These are phyloP conservation scores for Caloenas nicobarica DNA, from an alignment of 2,113 vertebrate species.

Conservation along the genomic window DNA sequence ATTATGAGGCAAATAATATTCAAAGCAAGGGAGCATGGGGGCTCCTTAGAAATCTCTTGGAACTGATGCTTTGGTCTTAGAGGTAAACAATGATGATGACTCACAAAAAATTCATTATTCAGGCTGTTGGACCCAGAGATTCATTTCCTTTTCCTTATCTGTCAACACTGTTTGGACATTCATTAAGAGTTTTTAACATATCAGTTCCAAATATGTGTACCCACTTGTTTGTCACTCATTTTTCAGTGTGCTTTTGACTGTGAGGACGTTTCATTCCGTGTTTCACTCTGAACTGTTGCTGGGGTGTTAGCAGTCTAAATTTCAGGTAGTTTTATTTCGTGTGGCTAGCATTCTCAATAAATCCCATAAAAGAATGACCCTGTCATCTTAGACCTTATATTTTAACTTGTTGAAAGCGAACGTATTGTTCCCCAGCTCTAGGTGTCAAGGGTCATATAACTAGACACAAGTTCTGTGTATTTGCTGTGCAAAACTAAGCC, in stretches of 20 bases:
- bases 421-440: neutral
- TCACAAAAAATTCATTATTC: conserved; percentile 47
- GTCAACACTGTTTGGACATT: neutral
- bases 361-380: neutral
- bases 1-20: neutral
- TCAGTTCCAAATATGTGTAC: neutral
- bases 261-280: neutral
- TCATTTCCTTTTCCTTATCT: conserved; percentile 49
- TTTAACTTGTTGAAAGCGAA: neutral
- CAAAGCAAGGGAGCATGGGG: neutral
- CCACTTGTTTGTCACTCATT: neutral
- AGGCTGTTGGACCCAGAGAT: neutral
- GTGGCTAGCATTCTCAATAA: neutral
- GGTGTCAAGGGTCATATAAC: neutral
- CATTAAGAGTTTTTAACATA: neutral
- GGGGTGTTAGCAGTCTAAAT: neutral
- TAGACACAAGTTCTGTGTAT: neutral
- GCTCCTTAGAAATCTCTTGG: conserved; percentile 30
- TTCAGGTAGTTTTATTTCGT: neutral
- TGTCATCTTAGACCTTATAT: neutral
- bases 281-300: neutral
- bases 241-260: neutral
- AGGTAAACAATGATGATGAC: conserved; percentile 44
- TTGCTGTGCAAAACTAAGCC: neutral
- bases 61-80: neutral